These are phyloP conservation scores for Tenebrosternarchus preto DNA, from an alignment of 2,113 vertebrate genomes.

Conservation along the genomic window DNA sequence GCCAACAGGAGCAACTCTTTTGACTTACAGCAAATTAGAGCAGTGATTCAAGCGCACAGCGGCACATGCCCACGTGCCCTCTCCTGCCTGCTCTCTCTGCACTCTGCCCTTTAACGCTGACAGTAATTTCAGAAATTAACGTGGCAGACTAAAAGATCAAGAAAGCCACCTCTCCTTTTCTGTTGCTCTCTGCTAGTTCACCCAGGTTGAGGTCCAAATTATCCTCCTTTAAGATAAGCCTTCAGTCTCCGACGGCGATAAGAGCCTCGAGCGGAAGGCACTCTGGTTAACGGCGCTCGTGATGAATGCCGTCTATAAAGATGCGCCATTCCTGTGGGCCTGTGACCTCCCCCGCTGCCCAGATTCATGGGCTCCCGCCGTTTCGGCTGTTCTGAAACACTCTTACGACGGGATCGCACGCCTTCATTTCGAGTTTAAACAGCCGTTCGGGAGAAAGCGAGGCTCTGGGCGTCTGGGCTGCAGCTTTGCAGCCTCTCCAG, in stretches of 20 bases:
- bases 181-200: slow-evolving; percentile 10
- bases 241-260: slow-evolving; percentile 57
- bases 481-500: neutral
- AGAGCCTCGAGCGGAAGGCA: slow-evolving; percentile 57
- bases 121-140: slow-evolving; percentile 62
- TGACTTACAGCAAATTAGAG: slow-evolving; percentile 64
- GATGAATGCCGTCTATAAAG: slow-evolving; percentile 2
- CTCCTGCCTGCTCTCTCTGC: slow-evolving; percentile 42
- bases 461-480: neutral
- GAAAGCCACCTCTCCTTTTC: slow-evolving; percentile 6
- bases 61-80: slow-evolving; percentile 29
- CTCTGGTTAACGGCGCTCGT: slow-evolving; percentile 57
- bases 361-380: neutral
- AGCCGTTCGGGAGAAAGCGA: neutral
- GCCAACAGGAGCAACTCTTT: slow-evolving; percentile 70
- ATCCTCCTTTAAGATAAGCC: slow-evolving; percentile 58
- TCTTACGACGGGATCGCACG: neutral
- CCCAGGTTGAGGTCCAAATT: slow-evolving; percentile 52
- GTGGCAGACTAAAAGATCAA: slow-evolving; percentile 64
- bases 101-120: slow-evolving; percentile 55
- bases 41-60: slow-evolving; percentile 34
- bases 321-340: neutral
- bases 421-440: neutral
- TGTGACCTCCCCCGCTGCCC: neutral
- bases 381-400: slow-evolving; percentile 13